These are phyloP conservation scores for Rynchops niger DNA, from an alignment of 2,113 vertebrate species.

Conservation along the genomic window DNA sequence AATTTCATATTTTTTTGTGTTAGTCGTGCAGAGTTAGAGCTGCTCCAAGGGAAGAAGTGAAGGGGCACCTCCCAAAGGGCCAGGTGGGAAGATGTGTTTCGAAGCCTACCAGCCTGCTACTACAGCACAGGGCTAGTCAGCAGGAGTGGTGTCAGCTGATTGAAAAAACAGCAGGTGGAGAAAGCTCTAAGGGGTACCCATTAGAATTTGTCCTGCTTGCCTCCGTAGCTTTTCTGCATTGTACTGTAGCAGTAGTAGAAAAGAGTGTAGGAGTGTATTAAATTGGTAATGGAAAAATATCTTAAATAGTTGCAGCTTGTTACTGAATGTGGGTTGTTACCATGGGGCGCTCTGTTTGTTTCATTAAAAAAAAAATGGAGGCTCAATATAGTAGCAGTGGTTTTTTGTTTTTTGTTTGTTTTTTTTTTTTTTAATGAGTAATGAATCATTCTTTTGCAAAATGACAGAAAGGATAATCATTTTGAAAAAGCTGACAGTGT, in stretches of 20 bases:
- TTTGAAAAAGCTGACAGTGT: neutral
- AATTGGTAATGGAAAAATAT: slow-evolving; percentile 42
- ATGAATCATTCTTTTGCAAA: neutral
- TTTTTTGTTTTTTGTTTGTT: neutral
- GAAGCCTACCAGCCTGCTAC: neutral
- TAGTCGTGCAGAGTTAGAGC: neutral
- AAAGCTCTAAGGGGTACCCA: neutral
- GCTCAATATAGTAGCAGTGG: neutral
- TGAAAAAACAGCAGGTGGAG: neutral
- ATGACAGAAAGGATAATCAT: neutral
- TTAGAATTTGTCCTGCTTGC: neutral
- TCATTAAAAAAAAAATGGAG: neutral
- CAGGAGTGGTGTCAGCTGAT: neutral
- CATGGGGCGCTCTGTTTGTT: slow-evolving; percentile 28
- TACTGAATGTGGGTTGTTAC: slow-evolving; percentile 21
- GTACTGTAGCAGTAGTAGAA: neutral
- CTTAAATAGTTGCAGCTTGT: slow-evolving; percentile 46
- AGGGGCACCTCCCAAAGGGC: neutral
- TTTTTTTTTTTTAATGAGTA: neutral
- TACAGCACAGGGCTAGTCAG: neutral
- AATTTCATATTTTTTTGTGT: neutral
- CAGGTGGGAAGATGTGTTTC: neutral
- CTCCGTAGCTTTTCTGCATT: neutral
- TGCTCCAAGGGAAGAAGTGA: neutral
- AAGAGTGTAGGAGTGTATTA: slow-evolving; percentile 23